phyloP scores from a whole-genome alignment of 2,113 vertebrate genomes.

The Ochotona princeps region DNA sequence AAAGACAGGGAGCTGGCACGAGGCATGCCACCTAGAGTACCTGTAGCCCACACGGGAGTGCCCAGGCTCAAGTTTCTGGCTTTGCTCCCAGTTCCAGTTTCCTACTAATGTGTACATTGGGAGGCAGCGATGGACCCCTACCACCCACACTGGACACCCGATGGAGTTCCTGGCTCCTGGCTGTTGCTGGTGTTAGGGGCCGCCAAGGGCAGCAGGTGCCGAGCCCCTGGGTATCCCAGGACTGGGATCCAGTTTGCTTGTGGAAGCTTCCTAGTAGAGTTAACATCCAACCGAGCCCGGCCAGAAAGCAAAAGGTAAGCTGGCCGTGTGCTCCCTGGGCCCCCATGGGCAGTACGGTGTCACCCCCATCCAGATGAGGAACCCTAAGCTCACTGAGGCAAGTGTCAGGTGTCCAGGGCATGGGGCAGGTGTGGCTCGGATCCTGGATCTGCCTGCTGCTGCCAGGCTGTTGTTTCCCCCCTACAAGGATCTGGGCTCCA shows the following conservation, averaged over 20 bases:
- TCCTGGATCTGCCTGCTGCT: rapidly evolving
- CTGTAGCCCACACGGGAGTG: too few species aligned
- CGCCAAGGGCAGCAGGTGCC: neutral
- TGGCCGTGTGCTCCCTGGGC: too few species aligned
- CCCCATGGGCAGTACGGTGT: neutral
- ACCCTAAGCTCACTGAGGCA: rapidly evolving
- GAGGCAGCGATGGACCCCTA: too few species aligned
- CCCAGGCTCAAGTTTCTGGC: too few species aligned
- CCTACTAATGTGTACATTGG: too few species aligned
- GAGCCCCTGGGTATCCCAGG: neutral
- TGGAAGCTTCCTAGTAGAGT: neutral
- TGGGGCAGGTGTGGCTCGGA: rapidly evolving
- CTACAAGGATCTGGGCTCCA: neutral
- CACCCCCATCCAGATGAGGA: neutral
- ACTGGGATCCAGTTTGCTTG: neutral
- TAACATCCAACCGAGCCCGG: too few species aligned
- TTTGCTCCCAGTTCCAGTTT: too few species aligned
- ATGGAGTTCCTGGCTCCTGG: too few species aligned
- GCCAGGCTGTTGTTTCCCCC: neutral
- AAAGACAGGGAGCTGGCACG: neutral
- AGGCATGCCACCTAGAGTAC: neutral
- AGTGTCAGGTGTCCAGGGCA: neutral
- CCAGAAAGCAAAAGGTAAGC: neutral
- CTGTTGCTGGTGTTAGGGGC: too few species aligned
- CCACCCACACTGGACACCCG: too few species aligned